phyloP scores from a whole-genome alignment of 1,140 invertebrate genomes.

The Aricia agestis region DNA sequence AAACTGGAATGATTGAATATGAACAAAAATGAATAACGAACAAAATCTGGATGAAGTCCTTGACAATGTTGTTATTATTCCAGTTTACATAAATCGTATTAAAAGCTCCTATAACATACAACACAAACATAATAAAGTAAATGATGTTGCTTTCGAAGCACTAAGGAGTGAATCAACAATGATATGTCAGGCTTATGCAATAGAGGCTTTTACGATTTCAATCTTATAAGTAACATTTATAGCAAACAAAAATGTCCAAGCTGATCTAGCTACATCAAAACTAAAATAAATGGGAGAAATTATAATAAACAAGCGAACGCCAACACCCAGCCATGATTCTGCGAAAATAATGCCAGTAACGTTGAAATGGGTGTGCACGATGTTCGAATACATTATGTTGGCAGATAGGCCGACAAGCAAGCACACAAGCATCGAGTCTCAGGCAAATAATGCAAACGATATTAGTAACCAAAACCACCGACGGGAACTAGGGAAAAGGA shows the following conservation, averaged over 20 bases:
- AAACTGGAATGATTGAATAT: constrained; percentile 15
- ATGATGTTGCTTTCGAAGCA: too few species aligned
- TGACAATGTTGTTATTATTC: constrained; percentile 16
- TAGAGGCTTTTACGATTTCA: constrained; percentile 38
- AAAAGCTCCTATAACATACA: constrained; percentile 39
- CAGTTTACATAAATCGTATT: constrained; percentile 25
- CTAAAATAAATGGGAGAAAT: constrained; percentile 30
- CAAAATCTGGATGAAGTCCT: background rate
- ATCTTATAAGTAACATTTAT: constrained; percentile 9
- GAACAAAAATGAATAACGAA: background rate
- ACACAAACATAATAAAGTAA: constrained; percentile 4
- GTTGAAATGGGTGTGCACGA: background rate
- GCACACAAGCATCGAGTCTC: constrained; percentile 36
- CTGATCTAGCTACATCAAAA: constrained; percentile 37
- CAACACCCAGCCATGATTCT: constrained; percentile 27
- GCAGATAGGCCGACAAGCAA: constrained; percentile 43
- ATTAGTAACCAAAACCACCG: constrained; percentile 54
- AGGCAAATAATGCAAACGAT: constrained; percentile 45
- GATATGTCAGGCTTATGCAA: constrained; percentile 36
- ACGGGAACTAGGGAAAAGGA: constrained; percentile 46
- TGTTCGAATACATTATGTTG: constrained; percentile 37
- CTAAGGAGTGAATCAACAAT: background rate
- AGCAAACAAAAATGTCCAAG: constrained; percentile 32
- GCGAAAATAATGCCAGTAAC: constrained; percentile 24
- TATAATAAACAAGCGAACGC: constrained; percentile 29